phyloP scores from a whole-genome alignment of 1,140 invertebrate species.

The Camponotus vicinus region DNA sequence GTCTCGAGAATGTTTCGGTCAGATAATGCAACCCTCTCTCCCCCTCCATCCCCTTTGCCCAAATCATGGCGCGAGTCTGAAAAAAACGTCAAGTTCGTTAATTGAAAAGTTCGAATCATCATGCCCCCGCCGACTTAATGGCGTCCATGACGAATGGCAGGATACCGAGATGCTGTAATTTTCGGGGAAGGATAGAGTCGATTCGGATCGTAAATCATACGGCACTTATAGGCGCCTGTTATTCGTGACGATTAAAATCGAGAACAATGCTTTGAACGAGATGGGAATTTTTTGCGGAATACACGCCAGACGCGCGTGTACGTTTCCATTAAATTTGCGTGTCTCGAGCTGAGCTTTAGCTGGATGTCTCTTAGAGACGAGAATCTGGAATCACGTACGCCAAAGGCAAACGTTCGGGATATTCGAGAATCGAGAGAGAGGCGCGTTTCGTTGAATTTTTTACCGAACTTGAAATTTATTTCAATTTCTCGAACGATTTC shows the following conservation, averaged over 20 bases:
- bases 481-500: no score
- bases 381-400: neutral
- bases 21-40: constrained; percentile 8
- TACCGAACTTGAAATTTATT: neutral
- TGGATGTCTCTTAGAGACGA: neutral
- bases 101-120: constrained; percentile 46
- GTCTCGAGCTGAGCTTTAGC: neutral
- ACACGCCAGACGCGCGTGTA: neutral
- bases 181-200: constrained; percentile 1
- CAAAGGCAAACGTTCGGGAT: neutral
- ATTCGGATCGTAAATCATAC: constrained; percentile 49
- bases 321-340: constrained; percentile 42
- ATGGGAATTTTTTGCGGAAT: constrained; percentile 33
- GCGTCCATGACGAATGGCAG: neutral
- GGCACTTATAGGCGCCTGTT: constrained; percentile 54
- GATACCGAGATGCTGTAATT: constrained; percentile 50
- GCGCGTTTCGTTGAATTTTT: neutral
- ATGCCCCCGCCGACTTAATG: constrained; percentile 43
- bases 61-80: neutral
- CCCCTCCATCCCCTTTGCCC: neutral
- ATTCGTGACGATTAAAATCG: constrained; percentile 49
- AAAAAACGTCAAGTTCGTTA: constrained; percentile 11
- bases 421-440: neutral
- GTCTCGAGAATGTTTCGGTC: constrained; percentile 39
- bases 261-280: constrained; percentile 42